Conservation (phyloP, 2,797 vertebrate species). For the Diglossa cyanea region DNA sequence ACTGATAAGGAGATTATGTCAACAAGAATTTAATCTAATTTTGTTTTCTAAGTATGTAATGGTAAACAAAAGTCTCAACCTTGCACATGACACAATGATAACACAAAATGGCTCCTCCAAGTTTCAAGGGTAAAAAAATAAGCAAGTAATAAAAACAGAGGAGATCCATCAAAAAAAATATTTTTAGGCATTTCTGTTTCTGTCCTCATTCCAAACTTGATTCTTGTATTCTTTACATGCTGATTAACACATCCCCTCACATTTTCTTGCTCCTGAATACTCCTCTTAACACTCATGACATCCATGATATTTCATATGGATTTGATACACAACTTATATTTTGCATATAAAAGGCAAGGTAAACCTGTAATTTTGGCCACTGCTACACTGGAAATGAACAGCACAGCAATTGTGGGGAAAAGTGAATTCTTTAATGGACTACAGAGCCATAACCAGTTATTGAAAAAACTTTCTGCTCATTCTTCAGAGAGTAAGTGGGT, state of each 20-base stretch:
- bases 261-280: background rate
- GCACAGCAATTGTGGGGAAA: background rate
- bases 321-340: background rate
- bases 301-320: background rate
- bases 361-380: conserved; percentile 13
- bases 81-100: background rate
- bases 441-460: background rate
- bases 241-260: background rate
- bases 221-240: background rate
- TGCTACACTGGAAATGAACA: background rate
- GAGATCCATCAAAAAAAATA: background rate
- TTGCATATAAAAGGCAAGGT: background rate
- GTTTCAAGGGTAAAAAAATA: background rate
- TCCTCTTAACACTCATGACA: background rate
- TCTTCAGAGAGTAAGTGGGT: background rate
- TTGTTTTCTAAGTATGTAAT: background rate
- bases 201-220: background rate
- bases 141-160: background rate
- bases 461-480: background rate
- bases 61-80: background rate
- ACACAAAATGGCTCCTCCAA: background rate
- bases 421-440: background rate
- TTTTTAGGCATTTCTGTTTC: background rate
- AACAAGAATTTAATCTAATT: background rate
- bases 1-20: background rate